Percentiles rank a stretch among this genome's conserved stretches.
phyloP scores from a whole-genome alignment of 2,888 invertebrate genomes.

The Galerucella pusilla region DNA sequence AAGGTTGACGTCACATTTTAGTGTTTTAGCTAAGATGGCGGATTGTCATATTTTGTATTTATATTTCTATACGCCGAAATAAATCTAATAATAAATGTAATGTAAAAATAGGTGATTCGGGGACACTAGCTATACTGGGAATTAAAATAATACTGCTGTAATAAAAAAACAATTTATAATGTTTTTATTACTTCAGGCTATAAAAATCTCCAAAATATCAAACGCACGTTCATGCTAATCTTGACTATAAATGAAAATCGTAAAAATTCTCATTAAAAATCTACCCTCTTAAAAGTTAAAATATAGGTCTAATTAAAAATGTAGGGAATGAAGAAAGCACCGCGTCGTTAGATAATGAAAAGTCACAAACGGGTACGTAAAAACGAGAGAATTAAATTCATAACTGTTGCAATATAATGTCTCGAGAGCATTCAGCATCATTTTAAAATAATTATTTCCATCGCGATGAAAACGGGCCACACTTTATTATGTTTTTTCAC shows the following conservation, averaged over 20 bases:
- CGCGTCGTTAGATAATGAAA: slow-evolving; percentile 50
- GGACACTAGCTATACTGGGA: too few species aligned
- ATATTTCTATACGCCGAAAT: too few species aligned
- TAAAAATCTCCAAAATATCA: too few species aligned
- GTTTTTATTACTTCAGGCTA: too few species aligned
- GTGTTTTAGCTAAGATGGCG: too few species aligned
- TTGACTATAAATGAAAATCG: background rate
- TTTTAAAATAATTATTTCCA: slow-evolving; percentile 57
- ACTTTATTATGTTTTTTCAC: slow-evolving; percentile 46
- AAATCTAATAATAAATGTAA: too few species aligned
- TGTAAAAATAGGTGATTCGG: too few species aligned
- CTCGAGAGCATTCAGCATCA: slow-evolving; percentile 49
- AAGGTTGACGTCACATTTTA: too few species aligned
- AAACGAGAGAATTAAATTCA: slow-evolving; percentile 53
- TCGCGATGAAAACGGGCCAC: slow-evolving; percentile 49
- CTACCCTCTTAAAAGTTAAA: background rate
- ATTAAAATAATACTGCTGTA: too few species aligned
- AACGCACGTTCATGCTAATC: background rate
- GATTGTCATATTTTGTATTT: too few species aligned
- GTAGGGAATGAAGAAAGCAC: slow-evolving; percentile 48
- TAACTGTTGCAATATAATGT: slow-evolving; percentile 50
- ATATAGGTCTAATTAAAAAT: slow-evolving; percentile 45
- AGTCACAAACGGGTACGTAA: slow-evolving; percentile 48
- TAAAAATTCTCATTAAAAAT: slow-evolving; percentile 17
- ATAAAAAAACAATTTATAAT: too few species aligned